Evolutionary conservation across 2,888 invertebrate genomes (phyloP).

Genomic region (Crematogaster levior): DNA sequence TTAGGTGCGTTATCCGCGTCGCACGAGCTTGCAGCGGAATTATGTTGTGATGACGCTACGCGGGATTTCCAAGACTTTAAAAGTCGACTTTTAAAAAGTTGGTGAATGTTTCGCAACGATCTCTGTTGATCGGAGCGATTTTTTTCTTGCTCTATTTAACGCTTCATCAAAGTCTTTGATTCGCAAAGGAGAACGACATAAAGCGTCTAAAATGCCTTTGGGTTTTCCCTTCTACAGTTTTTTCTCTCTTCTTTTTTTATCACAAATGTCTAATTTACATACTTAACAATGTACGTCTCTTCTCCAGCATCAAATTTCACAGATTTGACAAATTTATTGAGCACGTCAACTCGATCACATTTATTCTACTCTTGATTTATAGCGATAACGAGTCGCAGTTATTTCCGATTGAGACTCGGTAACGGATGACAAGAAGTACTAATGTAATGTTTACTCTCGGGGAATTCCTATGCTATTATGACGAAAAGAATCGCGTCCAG

Average conservation of each 20-base stretch:
- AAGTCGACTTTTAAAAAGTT: conserved; percentile 62
- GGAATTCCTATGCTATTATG: conserved; percentile 24
- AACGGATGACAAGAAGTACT: neutral
- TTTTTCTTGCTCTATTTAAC: neutral
- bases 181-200: neutral
- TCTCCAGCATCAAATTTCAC: neutral
- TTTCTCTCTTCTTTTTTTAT: neutral
- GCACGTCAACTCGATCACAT: neutral
- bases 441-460: neutral
- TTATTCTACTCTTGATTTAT: neutral
- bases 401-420: conserved; percentile 4
- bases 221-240: neutral
- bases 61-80: conserved; percentile 74
- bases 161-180: neutral
- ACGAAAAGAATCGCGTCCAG: conserved; percentile 21
- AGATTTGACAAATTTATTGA: neutral
- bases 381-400: neutral
- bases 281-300: neutral
- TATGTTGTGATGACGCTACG: conserved; percentile 69
- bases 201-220: neutral
- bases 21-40: conserved; percentile 42
- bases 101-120: conserved; percentile 38
- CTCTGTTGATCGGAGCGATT: neutral
- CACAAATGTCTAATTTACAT: neutral
- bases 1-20: conserved; percentile 20